Percentiles rank a stretch among this genome's conserved stretches.
phyloP scores from a whole-genome alignment of 2,113 vertebrate species.

The Athene noctua region DNA sequence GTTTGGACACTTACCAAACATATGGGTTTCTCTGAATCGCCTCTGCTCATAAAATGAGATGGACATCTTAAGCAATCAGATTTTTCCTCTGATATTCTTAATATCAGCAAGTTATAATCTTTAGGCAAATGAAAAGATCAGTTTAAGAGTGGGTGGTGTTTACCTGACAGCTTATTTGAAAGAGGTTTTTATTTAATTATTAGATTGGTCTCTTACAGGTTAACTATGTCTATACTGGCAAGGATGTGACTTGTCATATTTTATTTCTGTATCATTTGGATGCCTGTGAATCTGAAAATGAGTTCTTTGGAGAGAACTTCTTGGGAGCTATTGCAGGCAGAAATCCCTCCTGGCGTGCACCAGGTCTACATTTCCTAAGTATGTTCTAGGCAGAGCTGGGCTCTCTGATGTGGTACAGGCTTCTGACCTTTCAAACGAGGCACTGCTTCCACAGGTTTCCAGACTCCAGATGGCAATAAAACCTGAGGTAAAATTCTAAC shows the following conservation, averaged over 20 bases:
- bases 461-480: slow-evolving; percentile 32
- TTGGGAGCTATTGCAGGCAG: neutral
- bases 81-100: neutral
- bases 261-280: slow-evolving; percentile 2
- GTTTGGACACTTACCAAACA: slow-evolving; percentile 59
- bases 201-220: neutral
- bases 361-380: slow-evolving; percentile 36
- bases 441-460: neutral
- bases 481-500: neutral
- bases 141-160: neutral
- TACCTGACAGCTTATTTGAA: neutral
- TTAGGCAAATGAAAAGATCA: neutral
- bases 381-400: neutral
- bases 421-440: neutral
- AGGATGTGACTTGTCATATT: neutral
- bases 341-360: neutral
- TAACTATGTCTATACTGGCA: neutral
- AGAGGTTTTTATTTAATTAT: neutral
- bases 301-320: neutral
- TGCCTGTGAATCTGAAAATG: neutral
- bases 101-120: neutral
- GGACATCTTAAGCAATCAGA: slow-evolving; percentile 35
- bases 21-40: slow-evolving; percentile 43
- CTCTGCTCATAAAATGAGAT: slow-evolving; percentile 28
- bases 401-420: slow-evolving; percentile 17